Conservation (phyloP, 2,113 vertebrate species). For the Bubo blakistoni region DNA sequence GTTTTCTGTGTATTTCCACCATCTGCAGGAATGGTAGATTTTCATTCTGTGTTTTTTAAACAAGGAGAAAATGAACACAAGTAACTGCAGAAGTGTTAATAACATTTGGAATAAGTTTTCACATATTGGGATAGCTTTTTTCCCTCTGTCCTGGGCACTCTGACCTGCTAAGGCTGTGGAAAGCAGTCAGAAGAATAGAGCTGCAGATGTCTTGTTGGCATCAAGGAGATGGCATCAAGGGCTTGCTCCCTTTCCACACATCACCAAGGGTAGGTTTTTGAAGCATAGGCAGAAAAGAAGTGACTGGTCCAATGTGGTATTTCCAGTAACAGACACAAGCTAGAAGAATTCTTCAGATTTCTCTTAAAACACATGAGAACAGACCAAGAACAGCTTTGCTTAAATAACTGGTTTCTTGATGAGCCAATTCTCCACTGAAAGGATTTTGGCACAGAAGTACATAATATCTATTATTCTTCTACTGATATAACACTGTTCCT, state of each 20-base stretch:
- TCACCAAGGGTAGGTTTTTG: neutral
- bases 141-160: neutral
- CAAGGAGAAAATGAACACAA: neutral
- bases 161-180: neutral
- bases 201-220: neutral
- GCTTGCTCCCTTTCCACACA: neutral
- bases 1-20: neutral
- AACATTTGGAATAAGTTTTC: neutral
- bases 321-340: neutral
- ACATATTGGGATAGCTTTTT: neutral
- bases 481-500: neutral
- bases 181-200: neutral
- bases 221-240: neutral
- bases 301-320: neutral
- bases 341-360: neutral
- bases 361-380: neutral
- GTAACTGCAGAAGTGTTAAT: neutral
- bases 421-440: neutral
- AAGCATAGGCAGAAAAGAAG: neutral
- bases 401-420: neutral
- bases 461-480: slow-evolving; percentile 4
- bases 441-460: neutral
- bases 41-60: neutral
- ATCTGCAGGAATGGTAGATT: neutral
- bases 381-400: neutral